Percentiles rank a stretch among this genome's conserved stretches.
These are phyloP conservation scores for Furnarius figulus DNA, from an alignment of 2,113 vertebrate species.

Conservation along the genomic window DNA sequence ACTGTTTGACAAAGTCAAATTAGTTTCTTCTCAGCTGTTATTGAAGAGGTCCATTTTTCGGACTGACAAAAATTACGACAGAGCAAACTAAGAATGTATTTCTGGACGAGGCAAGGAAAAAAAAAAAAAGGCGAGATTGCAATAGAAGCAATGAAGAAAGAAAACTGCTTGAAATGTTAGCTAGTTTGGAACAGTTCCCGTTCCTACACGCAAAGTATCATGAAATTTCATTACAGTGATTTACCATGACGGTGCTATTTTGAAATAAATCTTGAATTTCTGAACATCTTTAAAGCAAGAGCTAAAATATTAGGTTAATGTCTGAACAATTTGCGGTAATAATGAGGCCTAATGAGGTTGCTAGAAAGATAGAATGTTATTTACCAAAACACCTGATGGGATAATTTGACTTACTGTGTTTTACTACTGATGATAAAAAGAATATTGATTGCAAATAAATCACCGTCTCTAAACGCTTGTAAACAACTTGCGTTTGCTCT, in stretches of 20 bases:
- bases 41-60: not conserved
- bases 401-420: slow-evolving; percentile 80
- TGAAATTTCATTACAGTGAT: not conserved
- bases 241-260: not conserved
- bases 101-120: not conserved
- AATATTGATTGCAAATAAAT: slow-evolving; percentile 85
- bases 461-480: slow-evolving; percentile 65
- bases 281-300: not conserved
- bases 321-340: slow-evolving; percentile 65
- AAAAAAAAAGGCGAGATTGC: not conserved
- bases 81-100: not conserved
- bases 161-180: not conserved
- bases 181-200: not conserved
- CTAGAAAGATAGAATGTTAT: slow-evolving; percentile 81
- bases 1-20: slow-evolving; percentile 12
- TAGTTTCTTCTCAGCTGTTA: not conserved
- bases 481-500: slow-evolving; percentile 63
- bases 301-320: slow-evolving; percentile 49
- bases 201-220: not conserved
- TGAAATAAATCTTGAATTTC: not conserved
- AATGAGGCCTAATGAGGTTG: slow-evolving; percentile 79
- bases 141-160: not conserved
- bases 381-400: slow-evolving; percentile 81
- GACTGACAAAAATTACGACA: not conserved
- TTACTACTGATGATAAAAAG: slow-evolving; percentile 82